Percentiles rank a stretch among this genome's conserved stretches.
Conservation (phyloP, 2,888 invertebrate genomes). For the Oithona nana region DNA sequence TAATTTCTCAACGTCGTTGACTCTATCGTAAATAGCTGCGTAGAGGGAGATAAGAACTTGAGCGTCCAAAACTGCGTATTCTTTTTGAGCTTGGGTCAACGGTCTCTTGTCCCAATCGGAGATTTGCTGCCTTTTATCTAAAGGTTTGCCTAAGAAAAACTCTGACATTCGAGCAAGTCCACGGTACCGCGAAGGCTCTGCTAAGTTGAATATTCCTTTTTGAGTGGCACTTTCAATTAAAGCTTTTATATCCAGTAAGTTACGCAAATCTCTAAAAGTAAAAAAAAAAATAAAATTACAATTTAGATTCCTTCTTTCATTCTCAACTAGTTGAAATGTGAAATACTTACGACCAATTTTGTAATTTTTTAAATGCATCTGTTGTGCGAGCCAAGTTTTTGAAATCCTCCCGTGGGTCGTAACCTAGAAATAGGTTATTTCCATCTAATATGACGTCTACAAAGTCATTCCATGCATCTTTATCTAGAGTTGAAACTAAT, state of each 20-base stretch:
- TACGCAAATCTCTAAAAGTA: neutral
- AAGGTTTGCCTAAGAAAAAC: conserved; percentile 49
- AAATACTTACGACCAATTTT: too few relatives aligned
- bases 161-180: conserved; percentile 54
- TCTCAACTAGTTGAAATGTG: too few relatives aligned
- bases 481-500: neutral
- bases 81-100: conserved; percentile 45
- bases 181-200: neutral
- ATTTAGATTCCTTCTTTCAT: too few relatives aligned
- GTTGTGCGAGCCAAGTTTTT: neutral
- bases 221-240: neutral
- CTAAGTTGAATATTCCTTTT: neutral
- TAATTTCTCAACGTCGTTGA: neutral
- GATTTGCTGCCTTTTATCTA: conserved; percentile 74
- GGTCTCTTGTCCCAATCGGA: conserved; percentile 78
- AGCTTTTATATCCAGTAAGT: neutral
- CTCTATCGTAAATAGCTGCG: conserved; percentile 25
- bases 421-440: neutral
- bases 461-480: neutral
- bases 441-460: neutral
- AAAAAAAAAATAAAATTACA: neutral
- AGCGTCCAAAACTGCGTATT: conserved; percentile 53
- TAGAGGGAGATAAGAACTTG: conserved; percentile 64
- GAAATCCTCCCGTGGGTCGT: neutral
- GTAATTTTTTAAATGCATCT: too few relatives aligned